Evolutionary conservation across 2,113 vertebrate genomes (phyloP).

Genomic region (Crotalus horridus): DNA sequence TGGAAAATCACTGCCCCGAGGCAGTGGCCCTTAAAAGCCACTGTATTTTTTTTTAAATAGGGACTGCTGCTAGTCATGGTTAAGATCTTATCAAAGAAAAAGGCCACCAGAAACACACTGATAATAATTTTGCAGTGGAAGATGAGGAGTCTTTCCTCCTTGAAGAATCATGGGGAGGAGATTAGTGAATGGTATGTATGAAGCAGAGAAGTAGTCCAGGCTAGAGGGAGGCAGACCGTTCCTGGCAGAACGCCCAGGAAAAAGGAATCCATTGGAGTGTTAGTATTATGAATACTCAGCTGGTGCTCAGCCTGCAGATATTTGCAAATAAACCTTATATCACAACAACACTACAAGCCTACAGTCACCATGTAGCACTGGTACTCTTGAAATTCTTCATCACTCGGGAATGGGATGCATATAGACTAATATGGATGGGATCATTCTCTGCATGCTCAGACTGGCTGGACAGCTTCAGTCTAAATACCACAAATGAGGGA

Average conservation of each 20-base stretch:
- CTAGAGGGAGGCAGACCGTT: background rate
- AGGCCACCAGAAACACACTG: background rate
- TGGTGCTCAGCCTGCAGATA: background rate
- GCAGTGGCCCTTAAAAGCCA: background rate
- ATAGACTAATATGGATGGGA: background rate
- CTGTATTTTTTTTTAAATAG: too few species aligned
- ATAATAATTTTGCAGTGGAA: background rate
- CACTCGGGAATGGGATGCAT: background rate
- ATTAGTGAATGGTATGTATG: background rate
- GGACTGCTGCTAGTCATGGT: background rate
- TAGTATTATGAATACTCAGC: background rate
- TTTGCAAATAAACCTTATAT: background rate
- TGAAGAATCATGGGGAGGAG: background rate
- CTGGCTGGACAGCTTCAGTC: background rate
- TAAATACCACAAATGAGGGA: background rate
- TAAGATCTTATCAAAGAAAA: background rate
- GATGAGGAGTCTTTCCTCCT: background rate
- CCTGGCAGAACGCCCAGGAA: background rate
- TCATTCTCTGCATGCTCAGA: background rate
- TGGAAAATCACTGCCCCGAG: background rate
- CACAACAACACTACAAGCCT: background rate
- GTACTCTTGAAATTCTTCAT: background rate
- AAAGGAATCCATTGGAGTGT: background rate
- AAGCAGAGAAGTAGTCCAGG: background rate
- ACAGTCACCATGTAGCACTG: background rate